Percentiles rank a stretch among this genome's conserved stretches.
phyloP scores from a whole-genome alignment of 2,113 vertebrate species.

The Pardalotus punctatus region DNA sequence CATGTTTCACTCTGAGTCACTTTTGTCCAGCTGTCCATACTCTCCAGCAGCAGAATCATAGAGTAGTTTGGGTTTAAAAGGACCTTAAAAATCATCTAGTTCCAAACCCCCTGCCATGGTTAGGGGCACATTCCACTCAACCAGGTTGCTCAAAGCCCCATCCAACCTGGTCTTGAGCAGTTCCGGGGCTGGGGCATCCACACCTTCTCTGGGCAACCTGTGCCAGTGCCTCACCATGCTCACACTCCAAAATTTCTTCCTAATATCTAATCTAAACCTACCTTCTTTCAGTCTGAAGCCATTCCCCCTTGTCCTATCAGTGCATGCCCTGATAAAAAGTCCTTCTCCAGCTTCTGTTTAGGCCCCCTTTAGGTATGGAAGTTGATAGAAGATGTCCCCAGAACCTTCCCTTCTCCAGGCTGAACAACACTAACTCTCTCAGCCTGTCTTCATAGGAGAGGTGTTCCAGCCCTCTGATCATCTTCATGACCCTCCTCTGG shows the following conservation, averaged over 20 bases:
- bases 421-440: rapidly evolving
- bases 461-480: neutral
- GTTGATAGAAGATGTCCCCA: neutral
- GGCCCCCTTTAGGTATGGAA: neutral
- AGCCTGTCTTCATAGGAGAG: neutral
- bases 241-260: neutral
- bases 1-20: neutral
- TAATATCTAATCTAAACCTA: neutral
- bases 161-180: neutral
- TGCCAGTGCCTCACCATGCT: neutral
- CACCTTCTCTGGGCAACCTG: neutral
- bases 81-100: neutral
- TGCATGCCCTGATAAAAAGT: neutral
- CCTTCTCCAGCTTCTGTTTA: neutral
- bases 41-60: neutral
- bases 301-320: neutral
- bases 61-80: neutral
- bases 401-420: neutral
- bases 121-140: neutral
- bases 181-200: neutral
- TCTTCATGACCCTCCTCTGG: neutral
- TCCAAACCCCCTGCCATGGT: neutral
- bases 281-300: neutral
- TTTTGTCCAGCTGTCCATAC: neutral
- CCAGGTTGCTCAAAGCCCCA: neutral